Evolutionary conservation across 2,113 vertebrate genomes (phyloP), one percentile per base, ranked within the genome.

Genomic region (Machaerirhynchus nigripectus): DNA sequence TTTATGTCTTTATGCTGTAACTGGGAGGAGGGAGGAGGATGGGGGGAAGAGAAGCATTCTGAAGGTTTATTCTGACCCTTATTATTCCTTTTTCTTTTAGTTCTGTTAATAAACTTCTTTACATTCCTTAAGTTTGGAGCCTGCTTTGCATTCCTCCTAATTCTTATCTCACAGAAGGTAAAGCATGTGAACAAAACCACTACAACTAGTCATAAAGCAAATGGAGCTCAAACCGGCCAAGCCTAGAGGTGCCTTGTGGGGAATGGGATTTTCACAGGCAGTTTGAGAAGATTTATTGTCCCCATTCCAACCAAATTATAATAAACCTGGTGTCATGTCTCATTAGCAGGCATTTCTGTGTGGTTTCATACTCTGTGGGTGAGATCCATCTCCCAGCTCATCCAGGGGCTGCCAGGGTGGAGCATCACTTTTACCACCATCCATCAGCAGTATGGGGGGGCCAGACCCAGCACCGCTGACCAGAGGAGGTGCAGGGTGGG

Each of bases 401-500:
- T 40, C 50, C 42, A 64, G 70, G 56, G 30, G 49, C 57, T 87
- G 53, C 57, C 33, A 15, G 49, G 13, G 27, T 19, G 28, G 73
- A 83, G 53, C 19, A 42, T 11, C 50, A 50, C 13, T 55, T 57
- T 37, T 6, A 14, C 15, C 56, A 39, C n/a, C 49, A 44, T 24
- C 50, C 14, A 10, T 74, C 6, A 7, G 67, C 4, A 4, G 31
- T 12, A 2, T 1, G 19, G 19, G 6, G 24, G 1, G 9, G 3
- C 30, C 12, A 11, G 46, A 46, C 11, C 24, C 0, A 0, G n/a
- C 11, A 4, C 8, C 0, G 0, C 69, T 79, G 46, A 27, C 31
- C 2, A 1, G 56, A 59, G 77, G 10, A 31, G 19, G 3, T 10
- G 35, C 47, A 24, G 70, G 50, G 26, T 63, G 22, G 42, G 21